These are phyloP conservation scores for Sisor rabdophorus DNA, from an alignment of 2,113 vertebrate genomes.

Conservation along the genomic window DNA sequence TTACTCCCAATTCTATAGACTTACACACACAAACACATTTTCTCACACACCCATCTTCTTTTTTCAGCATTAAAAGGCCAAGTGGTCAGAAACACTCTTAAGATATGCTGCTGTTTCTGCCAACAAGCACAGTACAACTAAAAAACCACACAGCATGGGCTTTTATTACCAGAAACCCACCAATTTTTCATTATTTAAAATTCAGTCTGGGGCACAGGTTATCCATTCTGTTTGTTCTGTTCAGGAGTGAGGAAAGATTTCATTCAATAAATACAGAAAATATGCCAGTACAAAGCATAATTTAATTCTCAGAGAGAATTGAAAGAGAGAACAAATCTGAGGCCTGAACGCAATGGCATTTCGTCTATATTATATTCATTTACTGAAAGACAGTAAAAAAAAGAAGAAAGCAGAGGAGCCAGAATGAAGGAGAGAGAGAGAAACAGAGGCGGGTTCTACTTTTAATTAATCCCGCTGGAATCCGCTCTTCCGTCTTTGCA, in stretches of 20 bases:
- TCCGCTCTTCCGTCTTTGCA: constrained; percentile 41
- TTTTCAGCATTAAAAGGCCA: constrained; percentile 8
- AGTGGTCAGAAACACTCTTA: constrained; percentile 7
- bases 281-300: constrained; percentile 25
- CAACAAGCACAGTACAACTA: background rate
- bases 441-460: constrained; percentile 27
- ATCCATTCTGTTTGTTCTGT: constrained; percentile 13
- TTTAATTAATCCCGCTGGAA: constrained; percentile 52
- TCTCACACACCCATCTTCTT: background rate
- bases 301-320: constrained; percentile 22
- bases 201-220: background rate
- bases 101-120: background rate
- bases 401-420: constrained; percentile 13
- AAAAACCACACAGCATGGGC: constrained; percentile 25
- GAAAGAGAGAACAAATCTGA: background rate
- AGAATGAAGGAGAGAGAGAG: constrained; percentile 30
- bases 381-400: constrained; percentile 21
- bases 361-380: constrained; percentile 41
- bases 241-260: constrained; percentile 1
- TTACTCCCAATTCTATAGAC: constrained; percentile 15
- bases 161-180: constrained; percentile 21
- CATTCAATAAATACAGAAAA: constrained; percentile 32
- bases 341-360: constrained; percentile 10
- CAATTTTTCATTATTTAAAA: constrained; percentile 27
- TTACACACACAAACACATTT: constrained; percentile 12